Evolutionary conservation across 2,888 invertebrate genomes (phyloP), one percentile per base, ranked within the genome.

Genomic region (Hydrotaea diabolus): DNA sequence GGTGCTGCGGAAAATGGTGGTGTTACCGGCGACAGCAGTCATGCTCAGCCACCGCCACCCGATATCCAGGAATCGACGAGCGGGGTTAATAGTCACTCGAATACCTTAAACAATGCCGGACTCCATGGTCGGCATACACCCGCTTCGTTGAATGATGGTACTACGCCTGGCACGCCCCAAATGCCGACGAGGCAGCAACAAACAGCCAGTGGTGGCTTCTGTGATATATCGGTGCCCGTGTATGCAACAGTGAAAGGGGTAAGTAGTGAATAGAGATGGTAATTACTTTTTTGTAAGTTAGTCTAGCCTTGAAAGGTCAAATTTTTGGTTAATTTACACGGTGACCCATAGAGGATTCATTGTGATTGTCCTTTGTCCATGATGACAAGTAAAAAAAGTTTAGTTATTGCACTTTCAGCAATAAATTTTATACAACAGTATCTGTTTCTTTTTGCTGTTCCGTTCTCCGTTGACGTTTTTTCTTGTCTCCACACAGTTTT

Each of bases 221-320:
- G 97, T 93, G 96, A 97, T 93, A 96, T 97, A 90, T 96, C 96
- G 82, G 97, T 98, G 88, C 98, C 98, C 77, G 98, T 98, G 31
- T 98, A 98, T 93, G 98, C 98, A 74, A 98, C 98, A 71, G 97
- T 98, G 55, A 98, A 98, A 94, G 98, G 97, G 93, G 96, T 96
- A 75, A 86, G 87, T 87, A 49, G 49, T 2, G 15, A 1, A n/a
- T n/a, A n/a, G n/a, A n/a, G n/a, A n/a, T n/a, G n/a, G n/a, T n/a
- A n/a, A n/a, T n/a, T 7, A 7, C 7, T 31, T 31, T 31, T 2
- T 31, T 4, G 31, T 31, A 4, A 31, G 7, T 31, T 4, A 31
- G 31, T 31, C 31, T 31, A 7, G 31, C 31, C 7, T 31, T n/a
- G n/a, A n/a, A n/a, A n/a, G n/a, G n/a, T n/a, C n/a, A n/a, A n/a